These are phyloP conservation scores for Mesembrinibis cayennensis DNA, from an alignment of 2,113 vertebrate species.

Conservation along the genomic window DNA sequence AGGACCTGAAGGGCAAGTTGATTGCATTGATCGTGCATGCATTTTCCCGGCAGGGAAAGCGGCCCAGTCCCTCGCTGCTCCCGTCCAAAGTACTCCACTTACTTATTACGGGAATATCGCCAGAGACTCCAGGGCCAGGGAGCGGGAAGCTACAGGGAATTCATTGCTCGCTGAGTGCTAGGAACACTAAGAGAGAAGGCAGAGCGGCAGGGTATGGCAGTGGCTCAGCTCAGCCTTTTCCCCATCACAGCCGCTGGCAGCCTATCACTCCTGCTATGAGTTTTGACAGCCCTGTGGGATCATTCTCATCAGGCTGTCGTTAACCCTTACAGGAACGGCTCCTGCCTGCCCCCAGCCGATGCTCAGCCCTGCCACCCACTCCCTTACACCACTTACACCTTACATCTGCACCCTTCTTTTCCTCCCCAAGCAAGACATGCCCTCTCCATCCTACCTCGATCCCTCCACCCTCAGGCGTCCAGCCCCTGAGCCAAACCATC, in stretches of 20 bases:
- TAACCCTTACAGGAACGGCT: background rate
- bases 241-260: background rate
- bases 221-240: background rate
- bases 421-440: background rate
- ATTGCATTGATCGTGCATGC: constrained; percentile 15
- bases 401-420: background rate
- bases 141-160: background rate
- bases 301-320: background rate
- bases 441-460: background rate
- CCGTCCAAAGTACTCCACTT: constrained; percentile 4
- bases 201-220: background rate
- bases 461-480: background rate
- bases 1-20: constrained; percentile 44
- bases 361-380: background rate
- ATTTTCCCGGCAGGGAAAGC: constrained; percentile 27
- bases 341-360: background rate
- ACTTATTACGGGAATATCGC: constrained; percentile 13
- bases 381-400: too few species aligned
- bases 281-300: background rate
- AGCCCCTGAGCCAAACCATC: background rate
- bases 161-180: background rate
- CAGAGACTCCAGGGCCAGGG: constrained; percentile 24
- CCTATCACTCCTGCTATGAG: background rate
- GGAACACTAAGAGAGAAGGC: background rate
- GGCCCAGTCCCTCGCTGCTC: constrained; percentile 3